A percentile compares a stretch with the other conserved stretches of the same genome.
Conservation (phyloP, 2,888 invertebrate genomes). For the Glaucopsyche alexis region DNA sequence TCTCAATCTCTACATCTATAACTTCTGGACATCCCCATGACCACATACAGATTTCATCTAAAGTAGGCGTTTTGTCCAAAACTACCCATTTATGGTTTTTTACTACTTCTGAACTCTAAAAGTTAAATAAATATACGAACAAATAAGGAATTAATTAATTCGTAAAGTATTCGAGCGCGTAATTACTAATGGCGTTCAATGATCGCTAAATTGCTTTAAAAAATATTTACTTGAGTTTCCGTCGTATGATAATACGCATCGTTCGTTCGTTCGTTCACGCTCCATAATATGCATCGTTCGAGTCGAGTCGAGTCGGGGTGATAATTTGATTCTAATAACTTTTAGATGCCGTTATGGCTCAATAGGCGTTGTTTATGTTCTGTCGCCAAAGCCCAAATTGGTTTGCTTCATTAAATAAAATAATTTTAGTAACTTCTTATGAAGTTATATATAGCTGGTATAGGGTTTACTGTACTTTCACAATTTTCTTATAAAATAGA, state of each 20-base stretch:
- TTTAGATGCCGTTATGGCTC: neutral
- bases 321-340: neutral
- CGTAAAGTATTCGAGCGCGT: constrained; percentile 8
- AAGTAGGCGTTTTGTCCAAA: no score
- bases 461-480: no score
- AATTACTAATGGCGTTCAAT: constrained; percentile 13
- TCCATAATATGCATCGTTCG: neutral
- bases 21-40: no score
- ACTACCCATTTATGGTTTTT: no score
- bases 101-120: neutral
- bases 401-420: no score
- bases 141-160: constrained; percentile 2
- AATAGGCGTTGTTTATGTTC: neutral
- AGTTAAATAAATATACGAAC: neutral
- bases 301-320: neutral
- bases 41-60: no score
- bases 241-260: neutral
- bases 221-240: constrained; percentile 15
- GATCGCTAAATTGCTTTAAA: constrained; percentile 20
- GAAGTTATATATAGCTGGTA: no score
- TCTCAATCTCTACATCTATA: no score
- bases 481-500: no score
- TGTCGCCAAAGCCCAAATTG: no score
- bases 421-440: no score
- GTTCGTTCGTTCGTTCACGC: neutral